Base-by-base conservation (phyloP, 2,113 vertebrate genomes). In the Myanophis thanlyinensis region DNA sequence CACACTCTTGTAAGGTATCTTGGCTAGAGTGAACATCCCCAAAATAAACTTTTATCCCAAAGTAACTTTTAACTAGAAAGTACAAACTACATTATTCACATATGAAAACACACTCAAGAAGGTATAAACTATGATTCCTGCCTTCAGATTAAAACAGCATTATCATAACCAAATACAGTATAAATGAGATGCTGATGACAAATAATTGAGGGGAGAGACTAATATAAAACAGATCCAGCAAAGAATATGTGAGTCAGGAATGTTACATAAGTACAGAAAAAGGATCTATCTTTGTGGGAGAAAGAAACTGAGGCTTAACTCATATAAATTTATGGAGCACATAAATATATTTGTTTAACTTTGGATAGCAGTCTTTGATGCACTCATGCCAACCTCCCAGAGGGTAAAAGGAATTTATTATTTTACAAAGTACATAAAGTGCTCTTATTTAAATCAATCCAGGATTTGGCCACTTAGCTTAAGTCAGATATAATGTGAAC, bases 331-430 rank as follows among this genome's bases (percentile, higher is more conserved):
- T 51, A 84, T n/a, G 44, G 44, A 92, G 67, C 51, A n/a, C 44
- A 73, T 56, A 92, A 89, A 89, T 46, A 54, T 27, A 89, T 92
- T 73, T 85, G 48, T 44, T 40, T 35, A 22, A n/a, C 87, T 92
- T 84, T 46, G 89, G 44, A 85, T 92, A 92, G 87, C 49, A 15
- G 11, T 46, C 48, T n/a, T 22, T 56, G 40, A 89, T 85, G 85
- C 84, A 27, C 51, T 54, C 40, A 85, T 54, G 30, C 8, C 23
- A 54, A 5, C 51, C 30, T 47, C 67, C 48, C 18, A 85, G 51
- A 35, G 27, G 56, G 85, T 92, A 46, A 89, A 56, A 47, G 3
- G 7, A 51, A 88, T 73, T 44, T 40, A 52, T 20, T 54, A 30
- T 48, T 54, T 84, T 20, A 80, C 12, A 53, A 46, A 84, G 27